Conservation (phyloP, 2,888 invertebrate species). For the Sarcophaga variegata region DNA sequence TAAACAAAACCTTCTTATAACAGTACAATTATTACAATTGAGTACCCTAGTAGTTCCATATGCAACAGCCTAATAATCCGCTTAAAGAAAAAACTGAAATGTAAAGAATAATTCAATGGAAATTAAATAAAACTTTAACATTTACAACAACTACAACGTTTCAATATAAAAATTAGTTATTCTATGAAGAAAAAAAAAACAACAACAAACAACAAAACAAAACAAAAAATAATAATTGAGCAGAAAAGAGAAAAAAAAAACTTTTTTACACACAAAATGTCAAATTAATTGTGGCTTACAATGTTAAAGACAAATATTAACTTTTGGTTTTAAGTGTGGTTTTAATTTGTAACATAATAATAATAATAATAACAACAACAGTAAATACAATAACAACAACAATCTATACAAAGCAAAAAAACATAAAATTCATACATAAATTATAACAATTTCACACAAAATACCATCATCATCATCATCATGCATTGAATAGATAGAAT, state of each 20-base stretch:
- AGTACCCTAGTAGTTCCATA: too few relatives aligned
- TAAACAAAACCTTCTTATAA: too few relatives aligned
- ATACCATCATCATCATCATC: neutral
- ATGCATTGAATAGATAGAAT: conserved; percentile 6
- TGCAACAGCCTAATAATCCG: too few relatives aligned
- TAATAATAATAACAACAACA: conserved; percentile 31
- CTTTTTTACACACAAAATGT: conserved; percentile 71
- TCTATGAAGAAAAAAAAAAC: conserved; percentile 10
- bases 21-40: too few relatives aligned
- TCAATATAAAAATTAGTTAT: too few relatives aligned
- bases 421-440: conserved; percentile 73
- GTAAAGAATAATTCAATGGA: conserved; percentile 12
- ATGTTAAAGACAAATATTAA: conserved; percentile 78
- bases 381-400: conserved; percentile 17
- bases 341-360: conserved; percentile 75
- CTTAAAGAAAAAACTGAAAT: conserved; percentile 29
- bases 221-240: conserved; percentile 10
- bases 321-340: conserved; percentile 77
- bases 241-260: conserved; percentile 41
- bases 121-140: neutral
- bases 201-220: neutral
- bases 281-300: conserved; percentile 79
- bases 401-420: neutral
- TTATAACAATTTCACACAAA: conserved; percentile 71
- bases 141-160: too few relatives aligned